Evolutionary conservation across 1,140 invertebrate genomes (phyloP), one percentile per base, ranked within the genome.

Genomic region (Bombus vancouverensis): DNA sequence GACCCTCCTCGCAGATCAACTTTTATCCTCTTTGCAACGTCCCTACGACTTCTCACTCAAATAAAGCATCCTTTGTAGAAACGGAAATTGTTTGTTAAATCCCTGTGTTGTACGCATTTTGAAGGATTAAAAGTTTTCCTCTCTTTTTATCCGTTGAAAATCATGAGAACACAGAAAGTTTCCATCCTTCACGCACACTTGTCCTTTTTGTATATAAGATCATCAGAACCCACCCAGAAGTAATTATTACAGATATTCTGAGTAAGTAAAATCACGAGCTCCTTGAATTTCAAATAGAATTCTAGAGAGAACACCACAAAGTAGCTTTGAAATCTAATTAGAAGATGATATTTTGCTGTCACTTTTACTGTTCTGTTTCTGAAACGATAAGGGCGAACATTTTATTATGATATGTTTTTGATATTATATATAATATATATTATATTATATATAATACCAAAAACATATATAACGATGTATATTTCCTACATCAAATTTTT

Each of bases 11-110:
- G 59, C 25, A 18, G 79, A 79, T 86, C 59, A 75, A 86, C 59
- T 73, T 75, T 82, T 53, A 86, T 86, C 72, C 72, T 82, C 79
- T 86, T 85, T 86, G 9, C 57, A 34, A 53, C 44, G 37, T 75
- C 32, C 59, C 44, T 62, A 42, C 44, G 59, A 70, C 71, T 74
- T 42, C 72, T 74, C 72, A 22, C 18, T 77, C 22, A 75, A 86
- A 81, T 86, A 75, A 86, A 81, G n/a, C 71, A 28, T 25, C 37
- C 79, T 53, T 22, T 70, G 32, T n/a, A 42, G 42, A 10, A 57
- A 78, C 13, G 57, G 73, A 44, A 65, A 78, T 22, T 71, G 68
- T 76, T 78, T 78, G 74, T 83, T 79, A 77, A 78, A 87, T 84
- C 44, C 22, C 18, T n/a, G 68, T 47, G 59, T 73, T 66, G 85